These are phyloP conservation scores for Cladopsammia gracilis DNA, from an alignment of 64 coral and sea anemone genomes.

Conservation along the genomic window DNA sequence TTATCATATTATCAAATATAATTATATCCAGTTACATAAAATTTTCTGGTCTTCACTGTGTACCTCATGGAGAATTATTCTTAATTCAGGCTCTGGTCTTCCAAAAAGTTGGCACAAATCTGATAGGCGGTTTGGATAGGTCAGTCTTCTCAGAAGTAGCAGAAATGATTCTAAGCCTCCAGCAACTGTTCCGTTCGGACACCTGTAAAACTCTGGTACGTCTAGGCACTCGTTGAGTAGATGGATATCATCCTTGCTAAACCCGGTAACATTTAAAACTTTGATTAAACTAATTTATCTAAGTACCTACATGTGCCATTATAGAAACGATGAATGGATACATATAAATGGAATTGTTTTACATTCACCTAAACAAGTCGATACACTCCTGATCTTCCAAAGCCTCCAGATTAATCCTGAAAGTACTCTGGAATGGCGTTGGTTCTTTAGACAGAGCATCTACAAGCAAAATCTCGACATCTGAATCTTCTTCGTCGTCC, in stretches of 20 bases:
- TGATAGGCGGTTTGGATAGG: slow-evolving; percentile 62
- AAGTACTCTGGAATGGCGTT: slow-evolving; percentile 10
- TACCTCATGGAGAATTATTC: slow-evolving; percentile 75
- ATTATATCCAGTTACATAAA: neutral
- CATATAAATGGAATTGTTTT: no score
- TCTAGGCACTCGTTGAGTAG: slow-evolving; percentile 38
- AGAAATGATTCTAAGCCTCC: slow-evolving; percentile 51
- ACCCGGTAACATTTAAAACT: slow-evolving; percentile 8
- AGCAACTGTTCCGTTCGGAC: slow-evolving; percentile 72
- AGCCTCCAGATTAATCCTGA: slow-evolving; percentile 5
- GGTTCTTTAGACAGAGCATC: neutral
- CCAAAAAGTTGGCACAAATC: slow-evolving; percentile 72
- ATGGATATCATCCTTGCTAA: slow-evolving; percentile 61
- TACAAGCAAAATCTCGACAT: slow-evolving; percentile 2
- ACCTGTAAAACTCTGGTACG: slow-evolving; percentile 56
- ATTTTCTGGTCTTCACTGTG: no score
- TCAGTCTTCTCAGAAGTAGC: slow-evolving; percentile 43
- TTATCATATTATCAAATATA: no score
- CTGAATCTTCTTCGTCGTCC: slow-evolving; percentile 17
- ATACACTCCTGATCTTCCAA: slow-evolving; percentile 19
- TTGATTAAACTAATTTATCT: no score
- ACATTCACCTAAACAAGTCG: slow-evolving; percentile 12
- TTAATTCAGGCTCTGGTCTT: slow-evolving; percentile 67
- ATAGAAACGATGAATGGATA: no score
- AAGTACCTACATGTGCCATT: no score